Percentiles rank a stretch among this genome's conserved stretches.
Evolutionary conservation across 2,113 vertebrate species (phyloP).

Genomic region (Marcusenius ussheri): DNA sequence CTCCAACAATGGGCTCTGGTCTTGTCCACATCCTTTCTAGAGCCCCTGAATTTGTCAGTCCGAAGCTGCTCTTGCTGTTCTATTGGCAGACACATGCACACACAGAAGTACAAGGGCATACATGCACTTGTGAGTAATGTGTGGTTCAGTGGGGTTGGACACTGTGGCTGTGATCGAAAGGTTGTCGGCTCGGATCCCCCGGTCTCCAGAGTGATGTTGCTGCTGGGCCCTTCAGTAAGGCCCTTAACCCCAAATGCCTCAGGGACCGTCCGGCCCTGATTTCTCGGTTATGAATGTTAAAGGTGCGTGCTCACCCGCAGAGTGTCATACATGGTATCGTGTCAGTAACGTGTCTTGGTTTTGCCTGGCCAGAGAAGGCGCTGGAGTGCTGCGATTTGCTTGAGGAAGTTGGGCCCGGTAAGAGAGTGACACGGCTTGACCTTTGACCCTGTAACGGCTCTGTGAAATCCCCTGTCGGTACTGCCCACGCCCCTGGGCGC

Average conservation of each 20-base stretch:
- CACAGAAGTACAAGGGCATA: not conserved
- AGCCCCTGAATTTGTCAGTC: conserved; percentile 47
- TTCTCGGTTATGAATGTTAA: not conserved
- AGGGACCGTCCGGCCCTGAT: too few species aligned
- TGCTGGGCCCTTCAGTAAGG: not conserved
- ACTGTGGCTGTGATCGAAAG: not conserved
- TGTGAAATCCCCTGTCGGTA: conserved; percentile 47
- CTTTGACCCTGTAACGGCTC: conserved; percentile 6
- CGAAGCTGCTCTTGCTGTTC: not conserved
- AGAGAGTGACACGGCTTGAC: not conserved
- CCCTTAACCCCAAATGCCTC: not conserved
- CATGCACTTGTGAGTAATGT: not conserved
- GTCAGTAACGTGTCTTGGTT: not conserved
- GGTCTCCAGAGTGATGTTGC: not conserved
- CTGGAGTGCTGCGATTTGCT: not conserved
- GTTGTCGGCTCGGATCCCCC: not conserved
- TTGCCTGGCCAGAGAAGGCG: not conserved
- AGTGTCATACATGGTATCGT: not conserved
- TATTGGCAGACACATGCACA: not conserved
- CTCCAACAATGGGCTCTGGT: conserved; percentile 29
- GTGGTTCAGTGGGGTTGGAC: not conserved
- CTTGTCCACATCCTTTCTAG: conserved; percentile 40
- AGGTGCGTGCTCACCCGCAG: not conserved
- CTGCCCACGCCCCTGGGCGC: conserved; percentile 38
- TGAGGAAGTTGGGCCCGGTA: not conserved